Base-by-base conservation (phyloP, 2,888 invertebrate species). In the Pycnomerus fuliginosus region DNA sequence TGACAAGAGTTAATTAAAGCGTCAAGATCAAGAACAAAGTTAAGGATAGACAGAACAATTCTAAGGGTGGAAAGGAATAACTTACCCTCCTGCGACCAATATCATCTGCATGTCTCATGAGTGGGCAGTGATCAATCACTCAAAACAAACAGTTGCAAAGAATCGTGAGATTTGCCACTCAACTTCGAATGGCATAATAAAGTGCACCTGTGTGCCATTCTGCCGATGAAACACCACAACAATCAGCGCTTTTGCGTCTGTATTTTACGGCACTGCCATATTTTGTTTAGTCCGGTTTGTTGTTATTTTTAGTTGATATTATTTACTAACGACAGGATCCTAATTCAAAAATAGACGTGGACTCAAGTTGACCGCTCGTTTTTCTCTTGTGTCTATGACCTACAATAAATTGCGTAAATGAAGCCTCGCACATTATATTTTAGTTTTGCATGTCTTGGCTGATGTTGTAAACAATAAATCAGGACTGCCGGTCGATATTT, bases 21-120 rank as follows among this genome's bases (percentile, higher is more conserved):
- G n/a, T n/a, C n/a, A n/a, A n/a, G n/a, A n/a, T n/a, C n/a, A 20
- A 20, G 7, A 5, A 20, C 4, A 20, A 5, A 20, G 7, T 5
- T 20, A 20, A 5, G 4, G 20, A 5, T 20, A 20, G 4, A 5
- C 7, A 20, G 7, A 5, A 20, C 7, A 20, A 20, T 20, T 20
- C 4, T 20, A 11, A 11, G 10, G 3, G 27, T 27, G 10, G 14
- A 28, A n/a, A 10, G 12, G 7, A 25, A 38, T 20, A 46, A 67
- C 71, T 70, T 60, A 71, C 74, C 75, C 76, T 63, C 77, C 77
- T 56, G 76, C 77, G 35, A 72, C 76, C 56, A 78, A 64, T 61
- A 78, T 77, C 77, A 77, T 77, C 75, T 78, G 78, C 78, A 78
- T 78, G 49, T 59, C 72, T 71, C 63, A 69, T 70, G 56, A 59